A percentile compares a stretch with the other conserved stretches of the same genome.
These are phyloP conservation scores for Tiphia femorata DNA, from an alignment of 2,888 invertebrate species.

Conservation along the genomic window DNA sequence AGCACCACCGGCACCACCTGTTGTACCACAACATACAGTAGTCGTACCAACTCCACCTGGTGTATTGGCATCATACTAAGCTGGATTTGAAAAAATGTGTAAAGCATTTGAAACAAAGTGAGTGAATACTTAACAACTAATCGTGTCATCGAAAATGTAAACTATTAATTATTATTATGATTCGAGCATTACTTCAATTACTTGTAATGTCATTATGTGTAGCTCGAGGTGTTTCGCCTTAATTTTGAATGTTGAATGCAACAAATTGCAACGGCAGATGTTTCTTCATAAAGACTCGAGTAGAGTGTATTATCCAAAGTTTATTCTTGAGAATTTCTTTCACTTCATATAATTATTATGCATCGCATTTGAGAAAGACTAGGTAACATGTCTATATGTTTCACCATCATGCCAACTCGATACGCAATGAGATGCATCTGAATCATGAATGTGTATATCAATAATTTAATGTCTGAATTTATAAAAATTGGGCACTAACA, in stretches of 20 bases:
- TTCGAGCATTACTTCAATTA: too few relatives aligned
- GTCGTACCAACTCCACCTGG: constrained; percentile 73
- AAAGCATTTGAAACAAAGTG: not conserved
- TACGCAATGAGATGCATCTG: not conserved
- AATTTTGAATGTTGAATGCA: not conserved
- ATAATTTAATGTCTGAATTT: constrained; percentile 7
- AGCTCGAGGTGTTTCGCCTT: too few relatives aligned
- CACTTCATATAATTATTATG: constrained; percentile 25
- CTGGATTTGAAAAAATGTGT: constrained; percentile 3
- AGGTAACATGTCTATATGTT: not conserved
- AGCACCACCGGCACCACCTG: constrained; percentile 60
- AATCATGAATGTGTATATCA: not conserved
- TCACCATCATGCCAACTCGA: not conserved
- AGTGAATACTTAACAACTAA: not conserved
- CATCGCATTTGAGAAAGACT: too few relatives aligned
- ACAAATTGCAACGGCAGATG: not conserved
- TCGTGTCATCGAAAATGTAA: too few relatives aligned
- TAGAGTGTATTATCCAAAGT: constrained; percentile 43
- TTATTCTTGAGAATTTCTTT: constrained; percentile 39
- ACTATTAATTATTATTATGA: too few relatives aligned
- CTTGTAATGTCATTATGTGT: too few relatives aligned
- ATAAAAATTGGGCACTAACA: constrained; percentile 29
- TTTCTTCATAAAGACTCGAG: constrained; percentile 14
- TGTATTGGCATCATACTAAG: constrained; percentile 71
- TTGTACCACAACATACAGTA: constrained; percentile 71